Evolutionary conservation across 2,888 invertebrate species (phyloP).

Genomic region (Poecilobothrus nobilitatus): DNA sequence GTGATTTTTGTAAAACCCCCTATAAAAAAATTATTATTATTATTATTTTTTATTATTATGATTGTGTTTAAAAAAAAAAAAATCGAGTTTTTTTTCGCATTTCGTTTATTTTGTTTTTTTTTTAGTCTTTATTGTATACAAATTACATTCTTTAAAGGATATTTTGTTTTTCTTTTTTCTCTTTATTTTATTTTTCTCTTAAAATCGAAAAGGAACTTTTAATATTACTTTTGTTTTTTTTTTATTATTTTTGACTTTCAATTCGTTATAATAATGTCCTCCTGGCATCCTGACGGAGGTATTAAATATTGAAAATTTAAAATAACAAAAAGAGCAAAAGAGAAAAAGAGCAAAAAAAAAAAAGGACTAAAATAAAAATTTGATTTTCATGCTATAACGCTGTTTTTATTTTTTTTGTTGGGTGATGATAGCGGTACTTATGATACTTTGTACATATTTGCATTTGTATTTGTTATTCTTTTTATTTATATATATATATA

Average conservation of each 20-base stretch:
- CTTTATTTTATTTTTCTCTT: neutral
- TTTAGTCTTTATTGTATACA: neutral
- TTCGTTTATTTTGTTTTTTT: no score
- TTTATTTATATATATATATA: no score
- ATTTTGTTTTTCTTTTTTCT: neutral
- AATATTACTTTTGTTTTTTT: neutral
- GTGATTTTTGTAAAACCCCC: neutral
- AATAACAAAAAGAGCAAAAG: no score
- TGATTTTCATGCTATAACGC: neutral
- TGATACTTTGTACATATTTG: neutral
- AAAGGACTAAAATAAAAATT: neutral
- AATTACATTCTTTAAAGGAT: conserved; percentile 1
- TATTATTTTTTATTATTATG: neutral
- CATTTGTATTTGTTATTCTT: neutral
- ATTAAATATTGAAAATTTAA: no score
- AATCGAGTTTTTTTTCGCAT: no score
- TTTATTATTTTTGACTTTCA: neutral
- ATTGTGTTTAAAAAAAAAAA: neutral
- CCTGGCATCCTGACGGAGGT: neutral
- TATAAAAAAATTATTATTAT: neutral
- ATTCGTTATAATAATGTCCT: neutral
- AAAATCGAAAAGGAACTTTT: neutral
- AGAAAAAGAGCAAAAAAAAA: no score
- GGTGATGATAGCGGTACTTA: neutral
- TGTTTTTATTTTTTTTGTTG: neutral